A percentile compares a stretch with the other conserved stretches of the same genome.
phyloP scores from a whole-genome alignment of 2,113 vertebrate species.

The Australoheros scitulus region DNA sequence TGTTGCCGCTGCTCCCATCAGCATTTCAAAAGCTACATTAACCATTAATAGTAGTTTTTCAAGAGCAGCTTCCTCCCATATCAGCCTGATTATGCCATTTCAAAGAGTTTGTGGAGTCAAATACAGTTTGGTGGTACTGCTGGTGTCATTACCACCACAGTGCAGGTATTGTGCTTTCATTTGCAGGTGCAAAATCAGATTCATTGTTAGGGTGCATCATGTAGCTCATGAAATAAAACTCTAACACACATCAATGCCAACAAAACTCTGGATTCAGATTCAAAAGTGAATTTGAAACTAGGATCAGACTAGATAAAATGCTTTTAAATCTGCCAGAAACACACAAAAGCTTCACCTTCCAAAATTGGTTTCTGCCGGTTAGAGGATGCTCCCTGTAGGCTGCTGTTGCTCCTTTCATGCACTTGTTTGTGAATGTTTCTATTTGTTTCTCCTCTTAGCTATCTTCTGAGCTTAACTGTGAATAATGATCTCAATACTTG shows the following conservation, averaged over 20 bases:
- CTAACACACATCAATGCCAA: background rate
- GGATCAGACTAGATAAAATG: background rate
- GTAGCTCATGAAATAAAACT: background rate
- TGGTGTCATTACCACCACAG: background rate
- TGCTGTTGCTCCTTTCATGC: background rate
- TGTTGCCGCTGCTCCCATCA: background rate
- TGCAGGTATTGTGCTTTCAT: background rate
- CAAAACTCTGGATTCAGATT: background rate
- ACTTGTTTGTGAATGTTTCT: background rate
- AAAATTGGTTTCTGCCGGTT: background rate
- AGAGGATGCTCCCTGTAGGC: background rate
- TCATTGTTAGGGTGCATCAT: background rate
- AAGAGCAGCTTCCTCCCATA: background rate
- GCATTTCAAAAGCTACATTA: constrained; percentile 4
- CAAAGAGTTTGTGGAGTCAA: background rate
- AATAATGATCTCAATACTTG: background rate
- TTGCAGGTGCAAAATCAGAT: background rate
- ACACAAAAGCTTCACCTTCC: background rate
- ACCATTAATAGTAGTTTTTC: background rate
- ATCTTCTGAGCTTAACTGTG: background rate
- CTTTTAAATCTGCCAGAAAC: background rate
- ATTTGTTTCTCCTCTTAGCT: background rate
- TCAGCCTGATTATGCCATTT: background rate
- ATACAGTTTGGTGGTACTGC: background rate
- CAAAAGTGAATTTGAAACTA: background rate